Evolutionary conservation across 2,113 vertebrate genomes (phyloP).

Genomic region (Triplophysa rosa): DNA sequence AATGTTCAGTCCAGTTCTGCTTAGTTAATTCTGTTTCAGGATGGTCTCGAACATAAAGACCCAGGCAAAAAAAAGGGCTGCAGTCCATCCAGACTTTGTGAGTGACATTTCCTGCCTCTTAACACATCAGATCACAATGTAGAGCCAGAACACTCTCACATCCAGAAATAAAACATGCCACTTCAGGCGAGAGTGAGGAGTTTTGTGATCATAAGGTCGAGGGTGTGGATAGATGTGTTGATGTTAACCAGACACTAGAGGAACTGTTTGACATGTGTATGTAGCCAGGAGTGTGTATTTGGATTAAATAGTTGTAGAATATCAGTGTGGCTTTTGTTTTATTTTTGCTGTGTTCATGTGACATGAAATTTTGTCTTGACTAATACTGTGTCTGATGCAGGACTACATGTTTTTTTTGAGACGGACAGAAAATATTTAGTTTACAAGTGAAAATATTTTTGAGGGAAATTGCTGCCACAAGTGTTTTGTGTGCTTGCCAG

Average conservation of each 20-base stretch:
- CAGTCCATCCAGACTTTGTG: not conserved
- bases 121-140: constrained; percentile 2
- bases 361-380: no score
- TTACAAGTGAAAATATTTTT: no score
- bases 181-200: not conserved
- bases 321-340: constrained; percentile 6
- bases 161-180: constrained; percentile 9
- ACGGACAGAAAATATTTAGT: no score
- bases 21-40: not conserved
- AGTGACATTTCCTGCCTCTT: constrained; percentile 1
- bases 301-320: not conserved
- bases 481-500: no score
- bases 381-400: no score
- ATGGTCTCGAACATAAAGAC: not conserved
- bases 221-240: not conserved
- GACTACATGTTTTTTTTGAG: not conserved
- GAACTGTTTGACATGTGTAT: not conserved
- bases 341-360: not conserved
- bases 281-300: not conserved
- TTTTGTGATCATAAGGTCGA: not conserved
- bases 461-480: no score
- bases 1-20: not conserved
- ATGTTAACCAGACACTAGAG: not conserved
- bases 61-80: not conserved
- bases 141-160: not conserved